Conservation (phyloP, 2,888 invertebrate species). For the Apoda limacodes region DNA sequence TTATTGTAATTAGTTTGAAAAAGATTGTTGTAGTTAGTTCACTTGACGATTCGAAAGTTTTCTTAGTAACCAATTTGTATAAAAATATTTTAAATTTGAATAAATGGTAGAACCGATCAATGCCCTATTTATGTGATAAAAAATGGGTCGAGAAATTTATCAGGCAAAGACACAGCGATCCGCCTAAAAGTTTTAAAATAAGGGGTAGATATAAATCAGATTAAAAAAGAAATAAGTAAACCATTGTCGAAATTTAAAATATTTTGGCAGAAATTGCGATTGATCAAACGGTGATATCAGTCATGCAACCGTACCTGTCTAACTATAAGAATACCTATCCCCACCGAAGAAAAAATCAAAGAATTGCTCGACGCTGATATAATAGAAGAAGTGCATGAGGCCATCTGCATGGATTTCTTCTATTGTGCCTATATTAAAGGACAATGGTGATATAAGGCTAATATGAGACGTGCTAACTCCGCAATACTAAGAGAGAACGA, state of each 20-base stretch:
- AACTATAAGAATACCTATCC: no score
- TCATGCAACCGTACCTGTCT: no score
- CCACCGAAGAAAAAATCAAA: conserved; percentile 16
- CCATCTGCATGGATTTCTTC: conserved; percentile 17
- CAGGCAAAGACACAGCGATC: conserved; percentile 1
- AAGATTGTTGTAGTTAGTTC: no score
- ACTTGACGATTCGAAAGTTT: no score
- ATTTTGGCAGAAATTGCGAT: conserved; percentile 13
- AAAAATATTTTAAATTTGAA: no score
- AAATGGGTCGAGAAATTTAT: no score
- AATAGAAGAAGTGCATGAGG: conserved; percentile 19
- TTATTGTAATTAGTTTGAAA: no score
- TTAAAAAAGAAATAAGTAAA: conserved; percentile 1
- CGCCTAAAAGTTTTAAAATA: conserved; percentile 1
- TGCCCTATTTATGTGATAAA: no score
- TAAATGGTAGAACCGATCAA: no score
- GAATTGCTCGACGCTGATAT: conserved; percentile 18
- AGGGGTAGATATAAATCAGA: conserved; percentile 3
- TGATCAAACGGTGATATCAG: conserved; percentile 8
- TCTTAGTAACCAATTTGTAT: no score
- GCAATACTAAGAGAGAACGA: conserved; percentile 21
- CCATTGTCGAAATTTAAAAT: conserved; percentile 10
- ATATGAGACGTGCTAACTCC: conserved; percentile 16
- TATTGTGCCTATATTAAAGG: conserved; percentile 9
- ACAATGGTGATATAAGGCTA: conserved; percentile 1